Conservation (phyloP, 2,113 vertebrate species). For the Podarcis raffonei region DNA sequence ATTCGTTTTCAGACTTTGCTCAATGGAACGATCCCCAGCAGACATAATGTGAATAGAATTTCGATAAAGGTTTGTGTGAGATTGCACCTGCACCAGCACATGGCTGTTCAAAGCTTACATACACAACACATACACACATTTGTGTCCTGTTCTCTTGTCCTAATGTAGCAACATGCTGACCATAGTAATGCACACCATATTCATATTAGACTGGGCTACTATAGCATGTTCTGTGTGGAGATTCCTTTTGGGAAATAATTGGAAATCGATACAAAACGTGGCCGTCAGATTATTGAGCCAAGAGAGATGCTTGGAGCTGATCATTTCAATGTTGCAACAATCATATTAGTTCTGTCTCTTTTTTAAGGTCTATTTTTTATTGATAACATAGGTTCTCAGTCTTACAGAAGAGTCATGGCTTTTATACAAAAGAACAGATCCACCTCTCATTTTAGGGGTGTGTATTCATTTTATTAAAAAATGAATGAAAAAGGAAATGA, state of each 20-base stretch:
- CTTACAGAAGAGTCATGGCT: background rate
- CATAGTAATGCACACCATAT: background rate
- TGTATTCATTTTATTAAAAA: background rate
- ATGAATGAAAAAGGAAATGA: background rate
- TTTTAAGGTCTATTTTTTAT: too few relatives aligned
- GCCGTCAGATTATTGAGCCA: background rate
- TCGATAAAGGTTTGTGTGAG: background rate
- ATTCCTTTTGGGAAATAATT: background rate
- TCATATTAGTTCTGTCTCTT: background rate
- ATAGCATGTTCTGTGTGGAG: background rate
- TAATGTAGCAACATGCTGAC: background rate
- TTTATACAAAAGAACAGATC: background rate
- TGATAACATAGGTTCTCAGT: background rate
- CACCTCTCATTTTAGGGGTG: background rate
- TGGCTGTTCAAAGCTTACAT: background rate
- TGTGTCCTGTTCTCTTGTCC: background rate
- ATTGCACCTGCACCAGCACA: background rate
- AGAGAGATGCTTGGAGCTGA: background rate
- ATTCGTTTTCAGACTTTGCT: conserved; percentile 21
- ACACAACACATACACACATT: background rate
- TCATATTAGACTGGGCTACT: background rate
- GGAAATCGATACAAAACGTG: background rate
- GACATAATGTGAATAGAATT: background rate
- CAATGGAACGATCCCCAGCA: conserved; percentile 21
- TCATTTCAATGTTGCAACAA: background rate